Evolutionary conservation across 2,113 vertebrate species (phyloP), one percentile per base, ranked within the genome.

Genomic region (Pycnonotus jocosus): DNA sequence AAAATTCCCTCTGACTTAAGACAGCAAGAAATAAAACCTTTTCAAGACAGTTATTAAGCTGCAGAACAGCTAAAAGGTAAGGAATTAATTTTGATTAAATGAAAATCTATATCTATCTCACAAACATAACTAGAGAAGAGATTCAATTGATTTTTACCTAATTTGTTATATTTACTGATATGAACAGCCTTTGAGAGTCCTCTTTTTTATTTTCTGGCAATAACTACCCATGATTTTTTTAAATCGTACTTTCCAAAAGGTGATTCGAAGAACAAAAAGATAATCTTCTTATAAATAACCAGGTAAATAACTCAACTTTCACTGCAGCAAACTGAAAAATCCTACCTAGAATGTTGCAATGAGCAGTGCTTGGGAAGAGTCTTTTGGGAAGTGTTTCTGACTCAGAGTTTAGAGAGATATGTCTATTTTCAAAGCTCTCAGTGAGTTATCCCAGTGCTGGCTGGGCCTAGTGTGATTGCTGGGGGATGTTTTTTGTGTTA

Each of bases 1-100:
- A 91, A 77, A 90, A 92, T 61, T 91, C 38, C 45, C 38, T 58
- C 60, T 80, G 78, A 88, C 22, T 66, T 88, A 42, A 77, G 54
- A 86, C 11, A 86, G 25, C 25, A 76, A 79, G 87, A 96, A 84
- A 50, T 51, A 76, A 80, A 89, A 54, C 13, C 33, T 70, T 62
- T 94, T 44, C 57, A 74, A 66, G 42, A 82, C 35, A 70, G 21
- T 53, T 72, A 87, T 58, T 80, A 89, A 93, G 70, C 18, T 64
- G 27, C 27, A 79, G 31, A 81, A 73, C 51, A 44, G 31, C 35
- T 81, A 82, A 90, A 81, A 86, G n/a, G 21, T 84, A 92, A 90
- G 57, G 56, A 92, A 90, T 88, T 85, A 71, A 70, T 87, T 95
- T 94, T 94, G 30, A 81, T 93, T 86, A 93, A 91, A 90, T 69